phyloP scores from a whole-genome alignment of 2,888 invertebrate genomes.

The Drosophila nigricruria region DNA sequence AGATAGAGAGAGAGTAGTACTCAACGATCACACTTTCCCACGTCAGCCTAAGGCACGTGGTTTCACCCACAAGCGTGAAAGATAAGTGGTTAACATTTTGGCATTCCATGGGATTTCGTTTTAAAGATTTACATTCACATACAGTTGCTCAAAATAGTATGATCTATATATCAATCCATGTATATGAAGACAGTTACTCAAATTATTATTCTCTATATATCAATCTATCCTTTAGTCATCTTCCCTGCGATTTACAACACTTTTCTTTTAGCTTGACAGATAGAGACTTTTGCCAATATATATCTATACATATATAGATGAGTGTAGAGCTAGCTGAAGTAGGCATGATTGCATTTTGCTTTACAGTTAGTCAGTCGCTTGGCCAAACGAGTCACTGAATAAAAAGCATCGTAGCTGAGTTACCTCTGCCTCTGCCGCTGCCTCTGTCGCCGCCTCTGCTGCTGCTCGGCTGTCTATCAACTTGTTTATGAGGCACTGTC shows the following conservation, averaged over 20 bases:
- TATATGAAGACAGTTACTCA: too few species aligned
- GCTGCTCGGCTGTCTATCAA: slow-evolving; percentile 52
- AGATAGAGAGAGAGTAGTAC: not conserved
- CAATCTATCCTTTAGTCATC: too few species aligned
- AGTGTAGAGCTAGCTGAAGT: slow-evolving; percentile 14
- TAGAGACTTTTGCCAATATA: too few species aligned
- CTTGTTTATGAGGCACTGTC: slow-evolving; percentile 63
- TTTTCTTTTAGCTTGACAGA: not conserved
- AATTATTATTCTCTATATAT: too few species aligned
- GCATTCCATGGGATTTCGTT: not conserved
- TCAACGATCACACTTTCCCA: too few species aligned
- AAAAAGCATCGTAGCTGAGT: slow-evolving; percentile 18
- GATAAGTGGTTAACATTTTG: not conserved
- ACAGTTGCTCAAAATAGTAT: not conserved
- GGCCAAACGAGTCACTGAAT: slow-evolving; percentile 43
- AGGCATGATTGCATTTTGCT: slow-evolving; percentile 40
- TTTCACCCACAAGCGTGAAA: not conserved
- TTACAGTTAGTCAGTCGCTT: slow-evolving; percentile 34
- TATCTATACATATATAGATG: too few species aligned
- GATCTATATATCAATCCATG: not conserved
- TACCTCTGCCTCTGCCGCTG: slow-evolving; percentile 5
- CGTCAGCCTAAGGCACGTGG: not conserved
- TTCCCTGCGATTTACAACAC: too few species aligned
- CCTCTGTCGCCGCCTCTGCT: slow-evolving; percentile 1
- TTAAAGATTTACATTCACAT: not conserved